These are phyloP conservation scores for Oncopeltus fasciatus DNA, from an alignment of 1,140 invertebrate genomes.

Conservation along the genomic window DNA sequence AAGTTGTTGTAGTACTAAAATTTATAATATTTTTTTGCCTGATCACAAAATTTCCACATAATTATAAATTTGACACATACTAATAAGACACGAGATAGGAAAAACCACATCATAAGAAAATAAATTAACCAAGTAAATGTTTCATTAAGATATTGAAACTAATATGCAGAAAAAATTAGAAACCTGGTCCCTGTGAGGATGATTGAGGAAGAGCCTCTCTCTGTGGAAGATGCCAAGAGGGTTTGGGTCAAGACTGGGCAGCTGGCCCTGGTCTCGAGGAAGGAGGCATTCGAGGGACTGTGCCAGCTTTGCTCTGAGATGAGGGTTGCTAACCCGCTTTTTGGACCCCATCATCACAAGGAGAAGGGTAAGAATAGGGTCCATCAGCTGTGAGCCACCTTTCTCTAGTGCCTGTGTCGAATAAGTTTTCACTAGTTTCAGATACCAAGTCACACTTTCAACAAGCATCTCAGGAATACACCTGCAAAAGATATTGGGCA, in stretches of 20 bases:
- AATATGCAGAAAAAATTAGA: too few relatives aligned
- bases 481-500: constrained; percentile 36
- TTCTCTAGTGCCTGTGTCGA: constrained; percentile 44
- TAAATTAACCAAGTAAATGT: too few relatives aligned
- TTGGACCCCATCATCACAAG: constrained; percentile 44
- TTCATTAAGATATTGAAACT: too few relatives aligned
- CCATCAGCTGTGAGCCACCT: constrained; percentile 40
- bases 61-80: neutral
- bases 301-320: constrained; percentile 76
- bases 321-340: constrained; percentile 74
- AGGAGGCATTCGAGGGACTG: constrained; percentile 74
- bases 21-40: neutral
- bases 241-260: constrained; percentile 35
- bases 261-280: constrained; percentile 44
- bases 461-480: constrained; percentile 82
- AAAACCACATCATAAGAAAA: neutral
- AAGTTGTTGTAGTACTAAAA: neutral
- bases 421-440: constrained; percentile 55
- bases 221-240: constrained; percentile 46
- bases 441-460: constrained; percentile 69
- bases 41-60: neutral
- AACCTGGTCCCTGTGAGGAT: constrained; percentile 53
- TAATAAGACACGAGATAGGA: too few relatives aligned
- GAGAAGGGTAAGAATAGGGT: constrained; percentile 57
- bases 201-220: constrained; percentile 60